phyloP scores from a whole-genome alignment of 1,140 invertebrate genomes.

The Leguminivora glycinivorella region DNA sequence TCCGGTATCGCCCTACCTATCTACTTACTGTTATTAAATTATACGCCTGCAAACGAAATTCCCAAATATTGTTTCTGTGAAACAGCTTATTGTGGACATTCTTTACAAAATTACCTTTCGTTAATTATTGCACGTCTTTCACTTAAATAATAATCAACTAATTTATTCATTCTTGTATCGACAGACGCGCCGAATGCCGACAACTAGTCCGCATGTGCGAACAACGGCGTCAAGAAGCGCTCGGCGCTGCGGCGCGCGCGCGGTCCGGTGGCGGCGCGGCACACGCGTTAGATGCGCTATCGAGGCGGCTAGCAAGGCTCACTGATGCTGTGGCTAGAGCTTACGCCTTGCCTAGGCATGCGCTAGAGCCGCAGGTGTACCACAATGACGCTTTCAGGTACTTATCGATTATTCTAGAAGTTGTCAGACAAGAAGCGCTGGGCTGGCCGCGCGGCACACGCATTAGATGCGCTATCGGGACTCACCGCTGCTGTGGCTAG shows the following conservation, averaged over 20 bases:
- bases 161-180: not conserved
- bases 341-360: slow-evolving; percentile 87
- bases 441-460: no score
- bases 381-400: slow-evolving; percentile 86
- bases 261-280: slow-evolving; percentile 84
- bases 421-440: no score
- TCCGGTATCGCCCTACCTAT: no score
- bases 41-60: no score
- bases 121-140: no score
- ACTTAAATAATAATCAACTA: no score
- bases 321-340: slow-evolving; percentile 85
- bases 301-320: slow-evolving; percentile 84
- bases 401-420: slow-evolving; percentile 74
- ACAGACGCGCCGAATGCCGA: slow-evolving; percentile 86
- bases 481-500: slow-evolving; percentile 85
- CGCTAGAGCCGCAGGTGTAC: slow-evolving; percentile 87
- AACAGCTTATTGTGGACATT: no score
- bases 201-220: slow-evolving; percentile 89
- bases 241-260: slow-evolving; percentile 81
- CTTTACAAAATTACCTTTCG: no score
- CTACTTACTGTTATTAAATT: no score
- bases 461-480: slow-evolving; percentile 84
- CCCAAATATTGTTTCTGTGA: no score
- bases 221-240: slow-evolving; percentile 82
- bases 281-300: slow-evolving; percentile 83